A percentile compares a stretch with the other conserved stretches of the same genome.
These are phyloP conservation scores for Narcine bancroftii DNA, from an alignment of 2,113 vertebrate genomes.

Conservation along the genomic window DNA sequence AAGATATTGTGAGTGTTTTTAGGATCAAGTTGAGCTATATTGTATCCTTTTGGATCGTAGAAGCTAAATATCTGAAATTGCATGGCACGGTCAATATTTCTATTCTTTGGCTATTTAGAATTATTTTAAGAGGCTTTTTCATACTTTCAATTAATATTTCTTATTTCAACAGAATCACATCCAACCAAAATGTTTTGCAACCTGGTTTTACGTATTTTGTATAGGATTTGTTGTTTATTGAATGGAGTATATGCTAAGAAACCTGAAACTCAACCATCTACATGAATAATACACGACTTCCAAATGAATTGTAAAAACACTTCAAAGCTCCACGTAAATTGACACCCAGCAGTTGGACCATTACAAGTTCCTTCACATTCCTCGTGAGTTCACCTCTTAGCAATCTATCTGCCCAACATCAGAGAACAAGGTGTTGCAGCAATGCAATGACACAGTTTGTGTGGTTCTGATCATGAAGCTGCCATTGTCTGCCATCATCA, in stretches of 20 bases:
- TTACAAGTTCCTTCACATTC: neutral
- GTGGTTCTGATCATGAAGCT: no score
- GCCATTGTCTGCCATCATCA: no score
- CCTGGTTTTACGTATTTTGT: neutral
- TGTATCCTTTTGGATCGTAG: neutral
- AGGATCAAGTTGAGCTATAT: neutral
- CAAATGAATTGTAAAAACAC: neutral
- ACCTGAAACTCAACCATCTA: neutral
- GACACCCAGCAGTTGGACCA: neutral
- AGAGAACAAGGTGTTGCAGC: neutral
- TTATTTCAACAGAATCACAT: conserved; percentile 8
- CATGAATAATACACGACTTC: neutral
- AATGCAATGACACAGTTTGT: no score
- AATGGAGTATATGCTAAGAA: neutral
- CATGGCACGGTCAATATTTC: neutral
- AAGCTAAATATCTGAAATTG: neutral
- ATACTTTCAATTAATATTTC: neutral
- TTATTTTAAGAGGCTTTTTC: conserved; percentile 14
- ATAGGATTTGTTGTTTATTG: neutral
- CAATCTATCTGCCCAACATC: neutral
- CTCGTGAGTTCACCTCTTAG: neutral
- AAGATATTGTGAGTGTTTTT: neutral
- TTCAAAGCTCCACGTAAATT: neutral
- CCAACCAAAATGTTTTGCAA: neutral
- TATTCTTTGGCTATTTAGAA: neutral